Percentiles rank a stretch among this genome's conserved stretches.
phyloP scores from a whole-genome alignment of 2,113 vertebrate species.

The Gulo gulo region DNA sequence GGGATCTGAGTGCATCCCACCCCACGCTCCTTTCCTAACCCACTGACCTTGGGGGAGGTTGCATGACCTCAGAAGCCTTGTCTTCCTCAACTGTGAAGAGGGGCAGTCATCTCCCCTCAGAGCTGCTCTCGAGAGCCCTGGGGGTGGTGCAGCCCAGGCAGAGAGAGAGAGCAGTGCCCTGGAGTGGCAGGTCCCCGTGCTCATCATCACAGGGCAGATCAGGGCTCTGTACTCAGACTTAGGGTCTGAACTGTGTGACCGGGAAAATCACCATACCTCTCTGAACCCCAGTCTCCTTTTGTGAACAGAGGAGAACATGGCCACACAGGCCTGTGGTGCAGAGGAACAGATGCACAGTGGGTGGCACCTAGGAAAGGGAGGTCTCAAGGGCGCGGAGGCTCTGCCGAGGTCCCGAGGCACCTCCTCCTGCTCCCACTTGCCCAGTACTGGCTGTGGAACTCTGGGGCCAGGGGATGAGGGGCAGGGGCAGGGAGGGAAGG shows the following conservation, averaged over 20 bases:
- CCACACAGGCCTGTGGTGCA: not conserved
- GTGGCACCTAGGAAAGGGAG: not conserved
- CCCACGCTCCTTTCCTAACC: not conserved
- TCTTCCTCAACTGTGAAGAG: not conserved
- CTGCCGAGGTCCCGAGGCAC: no score
- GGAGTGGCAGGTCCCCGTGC: not conserved
- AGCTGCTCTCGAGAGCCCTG: not conserved
- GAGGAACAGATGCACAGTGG: not conserved
- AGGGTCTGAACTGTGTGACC: not conserved
- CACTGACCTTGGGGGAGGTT: not conserved
- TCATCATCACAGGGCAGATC: not conserved
- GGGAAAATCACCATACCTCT: not conserved
- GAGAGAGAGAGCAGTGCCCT: accelerated
- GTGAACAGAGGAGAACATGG: not conserved
- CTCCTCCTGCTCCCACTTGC: not conserved
- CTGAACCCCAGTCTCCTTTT: not conserved
- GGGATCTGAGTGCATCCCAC: not conserved
- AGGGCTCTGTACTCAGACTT: not conserved
- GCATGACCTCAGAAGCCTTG: not conserved
- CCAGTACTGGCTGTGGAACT: not conserved
- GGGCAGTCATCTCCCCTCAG: not conserved
- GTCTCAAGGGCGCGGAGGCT: not conserved
- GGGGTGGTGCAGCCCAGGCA: not conserved
- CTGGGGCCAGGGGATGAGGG: not conserved
- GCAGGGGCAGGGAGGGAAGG: not conserved